Evolutionary conservation across 2,888 invertebrate genomes (phyloP).

Genomic region (Galeruca laticollis): DNA sequence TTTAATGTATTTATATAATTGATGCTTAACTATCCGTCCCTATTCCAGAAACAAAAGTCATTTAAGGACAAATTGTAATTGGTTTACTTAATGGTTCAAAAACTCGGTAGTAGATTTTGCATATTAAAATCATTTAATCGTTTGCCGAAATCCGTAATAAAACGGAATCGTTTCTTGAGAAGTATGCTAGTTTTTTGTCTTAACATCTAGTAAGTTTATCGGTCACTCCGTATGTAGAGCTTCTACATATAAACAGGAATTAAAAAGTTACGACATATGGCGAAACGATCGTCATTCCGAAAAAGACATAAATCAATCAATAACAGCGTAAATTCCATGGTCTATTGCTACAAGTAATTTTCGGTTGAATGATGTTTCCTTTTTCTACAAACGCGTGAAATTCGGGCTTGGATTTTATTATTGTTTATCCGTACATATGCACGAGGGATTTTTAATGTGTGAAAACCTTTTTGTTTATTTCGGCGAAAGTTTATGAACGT

Average conservation of each 20-base stretch:
- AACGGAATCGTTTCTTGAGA: background rate
- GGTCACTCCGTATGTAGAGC: conserved; percentile 8
- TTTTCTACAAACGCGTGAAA: conserved; percentile 46
- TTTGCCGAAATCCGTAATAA: background rate
- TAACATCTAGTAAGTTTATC: background rate
- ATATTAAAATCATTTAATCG: background rate
- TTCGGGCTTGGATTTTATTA: conserved; percentile 39
- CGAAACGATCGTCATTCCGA: conserved; percentile 37
- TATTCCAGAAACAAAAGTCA: background rate
- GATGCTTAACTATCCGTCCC: too few relatives aligned
- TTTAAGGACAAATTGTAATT: background rate
- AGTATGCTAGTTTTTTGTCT: background rate
- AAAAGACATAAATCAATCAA: conserved; percentile 43
- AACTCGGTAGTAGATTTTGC: too few relatives aligned
- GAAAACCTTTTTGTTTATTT: conserved; percentile 44
- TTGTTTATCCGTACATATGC: conserved; percentile 43
- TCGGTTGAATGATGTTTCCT: conserved; percentile 48
- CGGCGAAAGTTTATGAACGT: conserved; percentile 25
- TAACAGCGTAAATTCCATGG: conserved; percentile 39
- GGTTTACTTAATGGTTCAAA: background rate
- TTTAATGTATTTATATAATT: too few relatives aligned
- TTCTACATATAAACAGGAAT: conserved; percentile 21
- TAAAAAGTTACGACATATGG: conserved; percentile 36
- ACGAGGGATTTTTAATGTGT: conserved; percentile 39
- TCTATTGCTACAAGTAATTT: conserved; percentile 45